Conservation (phyloP, 1,140 invertebrate species). For the Drosophila lacertosa region DNA sequence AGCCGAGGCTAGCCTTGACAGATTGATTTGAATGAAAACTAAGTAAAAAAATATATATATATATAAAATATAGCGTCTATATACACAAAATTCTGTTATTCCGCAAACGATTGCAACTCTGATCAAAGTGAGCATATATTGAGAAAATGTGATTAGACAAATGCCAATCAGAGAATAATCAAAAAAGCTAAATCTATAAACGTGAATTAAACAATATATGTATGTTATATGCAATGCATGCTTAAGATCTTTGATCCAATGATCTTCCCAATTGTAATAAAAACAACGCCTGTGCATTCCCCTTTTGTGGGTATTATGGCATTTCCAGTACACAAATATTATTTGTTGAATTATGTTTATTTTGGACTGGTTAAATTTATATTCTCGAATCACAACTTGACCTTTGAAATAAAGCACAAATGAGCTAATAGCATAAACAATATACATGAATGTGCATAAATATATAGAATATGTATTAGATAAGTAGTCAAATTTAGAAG, state of each 20-base stretch:
- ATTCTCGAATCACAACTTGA: conserved; percentile 13
- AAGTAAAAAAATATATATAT: not conserved
- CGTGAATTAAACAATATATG: conserved; percentile 2
- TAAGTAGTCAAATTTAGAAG: conserved; percentile 33
- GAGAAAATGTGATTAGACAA: conserved; percentile 18
- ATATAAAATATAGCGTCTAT: not conserved
- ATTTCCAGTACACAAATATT: conserved; percentile 4
- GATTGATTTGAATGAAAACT: conserved; percentile 2
- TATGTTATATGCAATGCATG: conserved; percentile 3
- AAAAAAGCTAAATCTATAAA: conserved; percentile 2
- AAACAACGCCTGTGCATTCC: not conserved
- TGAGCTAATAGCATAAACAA: conserved; percentile 31
- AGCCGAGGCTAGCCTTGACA: not conserved
- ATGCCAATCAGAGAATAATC: conserved; percentile 9
- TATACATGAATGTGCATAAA: conserved; percentile 24
- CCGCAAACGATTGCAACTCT: not conserved
- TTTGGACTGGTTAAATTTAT: conserved; percentile 2
- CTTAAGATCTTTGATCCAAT: not conserved
- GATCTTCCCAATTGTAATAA: not conserved
- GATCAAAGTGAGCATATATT: not conserved
- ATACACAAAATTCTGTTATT: too few species aligned
- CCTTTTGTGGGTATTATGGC: not conserved
- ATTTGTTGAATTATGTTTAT: not conserved
- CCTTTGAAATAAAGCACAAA: conserved; percentile 39
- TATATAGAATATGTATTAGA: conserved; percentile 19